These are phyloP conservation scores for Rhinoptilus africanus DNA, from an alignment of 2,113 vertebrate species.

Conservation along the genomic window DNA sequence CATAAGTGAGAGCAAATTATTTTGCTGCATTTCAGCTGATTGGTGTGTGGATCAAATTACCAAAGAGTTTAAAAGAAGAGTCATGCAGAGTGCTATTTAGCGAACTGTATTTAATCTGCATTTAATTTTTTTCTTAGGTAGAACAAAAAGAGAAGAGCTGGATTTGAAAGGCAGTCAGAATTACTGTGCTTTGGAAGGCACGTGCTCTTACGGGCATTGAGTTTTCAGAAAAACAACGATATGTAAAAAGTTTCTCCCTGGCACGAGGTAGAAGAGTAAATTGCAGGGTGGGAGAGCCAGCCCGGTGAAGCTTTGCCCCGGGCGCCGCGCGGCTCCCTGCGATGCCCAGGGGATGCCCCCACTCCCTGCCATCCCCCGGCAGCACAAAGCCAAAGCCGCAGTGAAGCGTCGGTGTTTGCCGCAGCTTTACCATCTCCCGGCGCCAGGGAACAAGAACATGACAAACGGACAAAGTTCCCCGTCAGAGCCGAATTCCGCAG, in stretches of 20 bases:
- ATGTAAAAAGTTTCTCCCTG: not conserved
- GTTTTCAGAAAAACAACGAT: not conserved
- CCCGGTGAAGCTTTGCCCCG: not conserved
- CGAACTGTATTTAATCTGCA: not conserved
- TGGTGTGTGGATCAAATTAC: conserved; percentile 15
- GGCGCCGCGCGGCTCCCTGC: accelerated
- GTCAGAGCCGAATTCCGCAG: not conserved
- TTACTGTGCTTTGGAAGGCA: not conserved
- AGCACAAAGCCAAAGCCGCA: accelerated
- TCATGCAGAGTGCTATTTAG: not conserved
- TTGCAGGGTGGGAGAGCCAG: accelerated
- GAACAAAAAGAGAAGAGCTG: not conserved
- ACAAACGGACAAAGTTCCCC: accelerated
- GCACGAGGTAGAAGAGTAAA: not conserved
- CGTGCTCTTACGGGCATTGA: accelerated
- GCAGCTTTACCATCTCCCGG: not conserved
- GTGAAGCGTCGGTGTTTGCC: not conserved
- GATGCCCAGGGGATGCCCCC: not conserved
- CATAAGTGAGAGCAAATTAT: conserved; percentile 38
- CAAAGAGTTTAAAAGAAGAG: conserved; percentile 23
- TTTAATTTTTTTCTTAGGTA: not conserved
- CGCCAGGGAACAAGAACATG: accelerated
- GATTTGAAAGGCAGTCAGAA: not conserved
- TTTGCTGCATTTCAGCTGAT: conserved; percentile 16
- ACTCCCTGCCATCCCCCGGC: not conserved